Base-by-base conservation (phyloP, 2,888 invertebrate species). In the Cyclophora punctaria region DNA sequence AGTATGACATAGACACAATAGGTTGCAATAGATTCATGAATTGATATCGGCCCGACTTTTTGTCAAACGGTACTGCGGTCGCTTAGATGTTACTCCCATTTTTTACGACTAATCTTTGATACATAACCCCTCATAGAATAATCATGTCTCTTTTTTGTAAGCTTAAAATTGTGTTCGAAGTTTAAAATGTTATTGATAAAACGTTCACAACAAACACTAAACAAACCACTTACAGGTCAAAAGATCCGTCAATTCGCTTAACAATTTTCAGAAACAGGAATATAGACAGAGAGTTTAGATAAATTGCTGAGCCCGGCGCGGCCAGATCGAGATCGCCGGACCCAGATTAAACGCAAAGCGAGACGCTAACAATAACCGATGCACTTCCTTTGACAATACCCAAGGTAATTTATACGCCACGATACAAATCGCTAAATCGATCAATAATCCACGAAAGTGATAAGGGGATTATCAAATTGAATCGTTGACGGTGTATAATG, bases 341-440 rank as follows among this genome's bases (percentile, higher is more conserved):
- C 57, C 55, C 57, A 72, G 83, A 83, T 83, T 83, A 80, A 72
- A 73, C 68, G 66, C 69, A 73, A 79, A 78, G 72, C 80, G 73
- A 37, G 37, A 79, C 72, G 72, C 71, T 78, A 83, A 86, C 85
- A 85, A 87, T 86, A 84, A 84, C 80, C 77, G 83, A 84, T 83
- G 83, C 81, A 82, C 82, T 82, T 81, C 82, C 83, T 83, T 80
- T 80, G 83, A 83, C 85, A 86, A 83, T 80, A 70, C 73, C 72
- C 64, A 61, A 59, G 60, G 67, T 76, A 78, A 84, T 80, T 83
- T 83, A 84, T 83, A 74, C 72, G 66, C 57, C 62, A 81, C 83
- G 84, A 83, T 86, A 83, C 62, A 69, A 66, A 62, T 62, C 64
- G 66, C 71, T 76, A 78, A 77, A 79, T 80, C 82, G 80, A 85